Conservation (phyloP, 2,113 vertebrate species). For the Himantopus leucocephalus region DNA sequence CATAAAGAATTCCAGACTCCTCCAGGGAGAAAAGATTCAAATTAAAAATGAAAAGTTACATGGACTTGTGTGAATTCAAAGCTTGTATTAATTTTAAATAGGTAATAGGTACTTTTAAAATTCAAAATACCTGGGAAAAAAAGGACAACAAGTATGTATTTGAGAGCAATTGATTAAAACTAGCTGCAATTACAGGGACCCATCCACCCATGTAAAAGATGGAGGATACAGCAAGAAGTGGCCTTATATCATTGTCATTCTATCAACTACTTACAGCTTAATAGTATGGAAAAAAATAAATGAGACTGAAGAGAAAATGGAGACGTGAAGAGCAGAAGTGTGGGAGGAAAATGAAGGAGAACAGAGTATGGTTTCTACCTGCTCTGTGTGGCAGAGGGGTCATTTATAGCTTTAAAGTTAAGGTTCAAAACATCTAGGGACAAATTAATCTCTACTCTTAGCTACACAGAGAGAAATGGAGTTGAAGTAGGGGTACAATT, state of each 20-base stretch:
- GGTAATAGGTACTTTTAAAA: neutral
- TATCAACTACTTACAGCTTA: constrained; percentile 30
- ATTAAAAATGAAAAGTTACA: constrained; percentile 33
- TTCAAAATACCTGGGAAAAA: neutral
- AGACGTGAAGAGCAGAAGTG: neutral
- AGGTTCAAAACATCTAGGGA: neutral
- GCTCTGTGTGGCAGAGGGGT: neutral
- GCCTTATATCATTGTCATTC: constrained; percentile 41
- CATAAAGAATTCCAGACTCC: neutral
- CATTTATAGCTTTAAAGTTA: neutral
- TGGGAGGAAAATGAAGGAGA: constrained; percentile 35
- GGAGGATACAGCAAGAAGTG: neutral
- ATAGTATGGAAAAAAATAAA: constrained; percentile 31
- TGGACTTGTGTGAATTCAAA: neutral
- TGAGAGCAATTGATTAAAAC: constrained; percentile 41
- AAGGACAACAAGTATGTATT: neutral
- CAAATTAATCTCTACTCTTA: neutral
- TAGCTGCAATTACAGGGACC: constrained; percentile 7
- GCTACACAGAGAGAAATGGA: neutral
- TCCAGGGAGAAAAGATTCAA: neutral
- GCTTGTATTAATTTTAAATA: neutral
- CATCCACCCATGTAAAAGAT: constrained; percentile 23
- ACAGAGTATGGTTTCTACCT: neutral
- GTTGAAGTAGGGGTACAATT: neutral
- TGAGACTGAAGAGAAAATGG: neutral